phyloP scores from a whole-genome alignment of 2,888 invertebrate species.

The Amphipoea lucens region DNA sequence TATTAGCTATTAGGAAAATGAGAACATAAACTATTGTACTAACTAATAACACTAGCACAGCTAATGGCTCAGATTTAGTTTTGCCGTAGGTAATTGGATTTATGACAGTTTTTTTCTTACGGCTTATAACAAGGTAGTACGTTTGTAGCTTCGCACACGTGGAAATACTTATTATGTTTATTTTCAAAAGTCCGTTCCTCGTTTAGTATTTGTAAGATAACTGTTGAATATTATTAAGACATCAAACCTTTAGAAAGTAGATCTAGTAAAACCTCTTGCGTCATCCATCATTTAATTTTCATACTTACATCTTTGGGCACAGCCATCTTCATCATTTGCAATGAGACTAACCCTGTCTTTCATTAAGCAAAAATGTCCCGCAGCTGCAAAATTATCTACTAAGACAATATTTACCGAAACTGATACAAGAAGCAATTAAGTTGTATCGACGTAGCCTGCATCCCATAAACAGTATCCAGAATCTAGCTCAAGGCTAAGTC shows the following conservation, averaged over 20 bases:
- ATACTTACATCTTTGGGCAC: background rate
- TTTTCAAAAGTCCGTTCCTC: too few relatives aligned
- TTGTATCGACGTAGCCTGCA: constrained; percentile 15
- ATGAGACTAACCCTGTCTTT: background rate
- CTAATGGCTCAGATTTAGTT: constrained; percentile 37
- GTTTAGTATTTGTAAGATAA: background rate
- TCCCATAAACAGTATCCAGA: constrained; percentile 30
- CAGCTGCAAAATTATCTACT: background rate
- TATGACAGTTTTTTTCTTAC: background rate
- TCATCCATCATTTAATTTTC: background rate
- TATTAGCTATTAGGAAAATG: constrained; percentile 50
- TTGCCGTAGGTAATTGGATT: constrained; percentile 4
- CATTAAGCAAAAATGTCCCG: background rate
- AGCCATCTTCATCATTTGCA: background rate
- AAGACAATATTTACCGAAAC: constrained; percentile 24
- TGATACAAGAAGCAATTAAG: constrained; percentile 47
- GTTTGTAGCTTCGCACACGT: background rate
- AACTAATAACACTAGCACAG: constrained; percentile 6
- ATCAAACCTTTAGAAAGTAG: background rate
- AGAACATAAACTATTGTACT: constrained; percentile 35
- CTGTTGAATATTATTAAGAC: background rate
- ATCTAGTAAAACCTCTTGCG: background rate
- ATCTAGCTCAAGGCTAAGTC: constrained; percentile 50
- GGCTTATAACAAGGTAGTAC: background rate
- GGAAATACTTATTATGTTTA: background rate